Base-by-base conservation (phyloP, 1,140 invertebrate species). In the Theocolax elegans region DNA sequence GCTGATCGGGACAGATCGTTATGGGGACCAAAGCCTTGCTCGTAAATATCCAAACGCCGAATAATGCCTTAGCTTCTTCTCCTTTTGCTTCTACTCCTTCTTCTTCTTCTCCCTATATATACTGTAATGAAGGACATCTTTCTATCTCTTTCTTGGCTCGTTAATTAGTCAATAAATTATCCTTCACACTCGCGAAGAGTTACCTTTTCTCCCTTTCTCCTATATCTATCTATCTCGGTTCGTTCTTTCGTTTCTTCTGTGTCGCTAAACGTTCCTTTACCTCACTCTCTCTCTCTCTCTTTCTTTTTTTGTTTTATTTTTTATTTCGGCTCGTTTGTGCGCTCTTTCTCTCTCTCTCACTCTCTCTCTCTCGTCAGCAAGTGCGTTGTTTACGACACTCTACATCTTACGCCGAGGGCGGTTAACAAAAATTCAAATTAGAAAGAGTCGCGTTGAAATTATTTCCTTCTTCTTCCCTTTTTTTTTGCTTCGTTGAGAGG, bases 101-200 rank as follows among this genome's bases (percentile, higher is more conserved):
- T 74, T 75, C 76, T 75, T 76, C 74, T 81, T 74, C 78, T 76
- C 75, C 74, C 76, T 77, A 13, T 40, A 19, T n/a, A 17, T 17
- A 44, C 76, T 73, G 83, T 86, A 86, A 86, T 85, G 83, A 85
- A 86, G 83, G 83, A 85, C 84, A 84, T 79, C 78, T n/a, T n/a
- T n/a, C n/a, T n/a, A n/a, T n/a, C n/a, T n/a, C n/a, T n/a, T n/a
- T n/a, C n/a, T n/a, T n/a, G n/a, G n/a, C 79, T 80, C 80, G 81
- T 86, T 86, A 86, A 86, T 85, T 85, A 86, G 83, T 80, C 82
- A 77, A 83, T 86, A 85, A 86, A 86, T 85, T 85, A 83, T 81
- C 77, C 78, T 79, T 79, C 79, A 76, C 81, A 81, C 81, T 84
- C 78, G 77, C 82, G 74, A n/a, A n/a, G n/a, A n/a, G n/a, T n/a